Base-by-base conservation (phyloP, 1,140 invertebrate species). In the Drosophila pandora region DNA sequence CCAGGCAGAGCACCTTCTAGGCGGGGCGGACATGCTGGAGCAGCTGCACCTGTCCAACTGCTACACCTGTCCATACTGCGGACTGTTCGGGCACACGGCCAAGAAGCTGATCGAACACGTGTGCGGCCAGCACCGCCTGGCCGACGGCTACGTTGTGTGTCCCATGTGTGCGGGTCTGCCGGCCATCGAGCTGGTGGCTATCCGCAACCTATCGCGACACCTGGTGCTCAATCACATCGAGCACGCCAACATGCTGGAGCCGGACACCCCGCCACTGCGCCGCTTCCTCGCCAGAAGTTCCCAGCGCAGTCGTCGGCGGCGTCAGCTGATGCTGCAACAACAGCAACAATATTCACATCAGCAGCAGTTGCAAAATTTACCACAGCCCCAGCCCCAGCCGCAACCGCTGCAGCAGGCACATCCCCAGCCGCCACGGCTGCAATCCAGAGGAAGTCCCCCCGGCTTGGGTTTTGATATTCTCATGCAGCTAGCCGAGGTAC, bases 61-160 rank as follows among this genome's bases (percentile, higher is more conserved):
- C 63, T 87, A 79, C 25, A 73, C 75, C 3, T 87, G 83, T 8
- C 83, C 83, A 9, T 79, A 83, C 10, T 87, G 83, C 37, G 71
- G 71, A 9, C 9, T 61, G 10, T 45, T 64, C 2, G 83, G 75
- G 1, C 48, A 65, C 22, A 69, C 76, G 13, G 83, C 83, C 12
- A 87, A 83, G 52, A 54, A 68, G 32, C 43, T 87, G 4, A 87
- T 87, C 17, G 63, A 79, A 6, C 83, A 87, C 17, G 83, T 87
- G 8, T 73, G 60, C 5, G 61, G 21, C 0, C 17, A 49, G 13
- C 83, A 87, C 32, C 75, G 71, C 8, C 43, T 56, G 37, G 45
- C 67, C 21, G 71, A 88, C 1, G 55, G 17, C 13, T 69, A 79
- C 22, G 83, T 88, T 8, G 75, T 88, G 10, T 87, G 83, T 2